A percentile compares a stretch with the other conserved stretches of the same genome.
phyloP scores from a whole-genome alignment of 2,113 vertebrate genomes.

The Sturnus vulgaris region DNA sequence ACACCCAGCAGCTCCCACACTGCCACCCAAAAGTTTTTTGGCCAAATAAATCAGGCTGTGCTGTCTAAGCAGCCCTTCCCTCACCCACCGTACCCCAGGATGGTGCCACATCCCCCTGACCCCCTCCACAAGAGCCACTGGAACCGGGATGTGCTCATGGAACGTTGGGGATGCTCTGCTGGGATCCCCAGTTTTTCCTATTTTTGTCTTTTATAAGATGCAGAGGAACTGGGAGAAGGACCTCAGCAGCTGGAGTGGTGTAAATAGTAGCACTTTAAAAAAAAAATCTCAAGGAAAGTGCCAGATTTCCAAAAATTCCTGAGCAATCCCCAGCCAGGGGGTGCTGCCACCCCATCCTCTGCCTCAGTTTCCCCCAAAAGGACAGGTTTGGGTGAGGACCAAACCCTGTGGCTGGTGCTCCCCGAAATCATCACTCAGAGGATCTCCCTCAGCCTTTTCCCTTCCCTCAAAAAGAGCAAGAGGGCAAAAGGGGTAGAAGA shows the following conservation, averaged over 20 bases:
- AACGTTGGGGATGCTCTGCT: not conserved
- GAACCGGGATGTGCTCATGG: not conserved
- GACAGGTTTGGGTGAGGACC: not conserved
- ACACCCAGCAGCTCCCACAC: not conserved
- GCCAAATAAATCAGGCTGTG: not conserved
- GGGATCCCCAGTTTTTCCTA: accelerated
- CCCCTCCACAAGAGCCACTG: accelerated
- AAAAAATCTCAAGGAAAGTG: not conserved
- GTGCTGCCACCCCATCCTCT: not conserved
- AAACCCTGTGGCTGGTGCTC: not conserved
- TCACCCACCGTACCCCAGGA: not conserved
- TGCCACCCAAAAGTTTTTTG: not conserved
- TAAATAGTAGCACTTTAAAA: not conserved
- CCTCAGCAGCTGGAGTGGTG: not conserved
- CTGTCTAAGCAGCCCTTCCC: not conserved
- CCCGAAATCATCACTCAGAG: not conserved
- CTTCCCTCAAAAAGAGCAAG: not conserved
- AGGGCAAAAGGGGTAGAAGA: not conserved
- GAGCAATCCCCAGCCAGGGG: not conserved
- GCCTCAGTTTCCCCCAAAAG: not conserved
- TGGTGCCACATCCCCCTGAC: not conserved
- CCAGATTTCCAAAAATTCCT: not conserved
- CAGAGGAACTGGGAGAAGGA: not conserved
- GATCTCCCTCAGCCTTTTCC: not conserved
- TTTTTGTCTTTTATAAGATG: not conserved